Evolutionary conservation across 2,113 vertebrate species (phyloP), one percentile per base, ranked within the genome.

Genomic region (Pluvianellus socialis): DNA sequence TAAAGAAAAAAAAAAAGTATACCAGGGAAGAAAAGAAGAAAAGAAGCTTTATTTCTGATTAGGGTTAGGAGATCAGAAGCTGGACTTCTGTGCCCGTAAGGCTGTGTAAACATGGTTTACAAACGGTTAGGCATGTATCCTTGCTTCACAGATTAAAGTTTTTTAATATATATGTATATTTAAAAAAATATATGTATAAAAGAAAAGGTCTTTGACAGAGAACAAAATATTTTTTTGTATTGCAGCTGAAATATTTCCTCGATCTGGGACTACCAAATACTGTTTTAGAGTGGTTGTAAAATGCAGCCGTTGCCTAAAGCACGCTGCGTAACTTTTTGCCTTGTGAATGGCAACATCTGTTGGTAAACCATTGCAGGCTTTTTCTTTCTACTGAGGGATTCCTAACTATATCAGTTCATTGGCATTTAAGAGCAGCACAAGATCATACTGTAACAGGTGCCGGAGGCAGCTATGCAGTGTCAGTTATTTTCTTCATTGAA

Each of bases 401-500:
- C 65, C 53, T 45, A 40, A 7, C 33, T 35, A 0, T 35, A 0
- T 17, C 12, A 21, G 58, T 88, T 86, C 26, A 8, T 33, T 63
- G 83, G 68, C 32, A n/a, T 91, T 85, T 92, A 42, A 62, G 42
- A 63, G 42, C 28, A 44, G 47, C 28, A 30, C 18, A 70, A 49
- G 72, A 13, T 59, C 13, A 14, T 55, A 10, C 24, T 50, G 1
- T 47, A 88, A n/a, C 50, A 80, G 76, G 38, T 94, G 55, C 14
- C 0, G 1, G 45, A 55, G 38, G 59, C 0, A 0, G 33, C 32
- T 52, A 2, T 18, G 33, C 10, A 10, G 22, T 24, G 67, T 75
- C 59, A 38, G 27, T 66, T 73, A 56, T 55, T 94, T 72, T 73
- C 58, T 65, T 58, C 22, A 38, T 42, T 86, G 49, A 55, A 21